These are phyloP conservation scores for Andrena bicolor DNA, from an alignment of 2,888 invertebrate species.

Conservation along the genomic window DNA sequence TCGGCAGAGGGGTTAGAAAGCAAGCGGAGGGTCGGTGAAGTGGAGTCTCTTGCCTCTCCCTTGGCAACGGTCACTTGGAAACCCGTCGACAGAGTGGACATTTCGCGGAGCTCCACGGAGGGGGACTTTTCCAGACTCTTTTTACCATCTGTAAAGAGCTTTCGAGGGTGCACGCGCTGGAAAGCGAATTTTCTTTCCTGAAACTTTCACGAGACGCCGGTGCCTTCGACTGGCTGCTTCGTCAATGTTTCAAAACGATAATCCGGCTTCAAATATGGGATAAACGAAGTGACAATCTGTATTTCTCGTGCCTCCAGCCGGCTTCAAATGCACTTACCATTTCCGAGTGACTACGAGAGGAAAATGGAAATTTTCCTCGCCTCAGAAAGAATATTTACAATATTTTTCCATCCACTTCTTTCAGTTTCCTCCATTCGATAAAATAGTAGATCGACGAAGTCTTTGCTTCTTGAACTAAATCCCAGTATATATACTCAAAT, in stretches of 20 bases:
- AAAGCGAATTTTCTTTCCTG: conserved; percentile 53
- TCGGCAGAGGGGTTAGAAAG: conserved; percentile 37
- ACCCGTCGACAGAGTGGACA: conserved; percentile 64
- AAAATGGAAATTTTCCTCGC: too few relatives aligned
- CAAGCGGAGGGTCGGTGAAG: conserved; percentile 55
- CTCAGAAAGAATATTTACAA: too few relatives aligned
- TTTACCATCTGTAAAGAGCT: conserved; percentile 47
- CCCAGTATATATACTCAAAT: too few relatives aligned
- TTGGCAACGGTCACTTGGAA: conserved; percentile 73
- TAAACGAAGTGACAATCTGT: conserved; percentile 4
- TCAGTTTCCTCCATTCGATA: too few relatives aligned
- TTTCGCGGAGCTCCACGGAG: conserved; percentile 23
- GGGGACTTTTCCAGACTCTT: conserved; percentile 43
- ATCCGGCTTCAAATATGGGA: conserved; percentile 23
- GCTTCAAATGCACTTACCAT: too few relatives aligned
- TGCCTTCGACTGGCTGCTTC: background rate
- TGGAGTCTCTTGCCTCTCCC: conserved; percentile 58
- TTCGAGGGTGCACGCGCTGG: conserved; percentile 30
- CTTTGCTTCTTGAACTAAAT: too few relatives aligned
- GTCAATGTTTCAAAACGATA: conserved; percentile 46
- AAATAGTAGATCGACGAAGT: too few relatives aligned
- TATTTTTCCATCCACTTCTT: too few relatives aligned
- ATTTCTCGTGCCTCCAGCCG: background rate
- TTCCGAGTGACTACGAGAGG: too few relatives aligned
- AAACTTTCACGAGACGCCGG: conserved; percentile 42